Percentiles rank a stretch among this genome's conserved stretches.
Conservation (phyloP, 1,140 invertebrate species). For the Diploscapter pachys region DNA sequence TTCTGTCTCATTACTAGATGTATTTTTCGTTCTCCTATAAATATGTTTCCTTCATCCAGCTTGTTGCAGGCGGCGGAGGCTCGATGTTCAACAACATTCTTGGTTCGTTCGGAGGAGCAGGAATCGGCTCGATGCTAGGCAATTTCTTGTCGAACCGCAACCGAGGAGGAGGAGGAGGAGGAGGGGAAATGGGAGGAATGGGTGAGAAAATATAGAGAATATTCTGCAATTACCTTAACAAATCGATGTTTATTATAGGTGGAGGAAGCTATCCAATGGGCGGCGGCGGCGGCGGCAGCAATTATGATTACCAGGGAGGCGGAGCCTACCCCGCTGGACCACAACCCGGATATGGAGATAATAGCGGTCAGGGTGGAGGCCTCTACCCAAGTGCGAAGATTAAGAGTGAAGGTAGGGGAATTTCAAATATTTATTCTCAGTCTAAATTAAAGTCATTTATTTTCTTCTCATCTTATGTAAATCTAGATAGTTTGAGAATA, state of each 20-base stretch:
- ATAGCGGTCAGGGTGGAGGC: conserved; percentile 31
- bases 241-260: neutral
- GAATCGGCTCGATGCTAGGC: conserved; percentile 32
- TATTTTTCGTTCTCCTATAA: too few species aligned
- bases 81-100: conserved; percentile 31
- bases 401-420: conserved; percentile 30
- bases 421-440: too few species aligned
- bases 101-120: conserved; percentile 30
- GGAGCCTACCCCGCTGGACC: conserved; percentile 10
- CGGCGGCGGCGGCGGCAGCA: neutral
- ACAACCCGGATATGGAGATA: conserved; percentile 24
- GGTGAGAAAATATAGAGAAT: neutral
- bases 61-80: conserved; percentile 14
- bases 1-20: too few species aligned
- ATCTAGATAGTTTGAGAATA: too few species aligned
- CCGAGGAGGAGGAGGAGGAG: conserved; percentile 34
- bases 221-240: neutral
- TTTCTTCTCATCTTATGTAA: too few species aligned
- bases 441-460: too few species aligned
- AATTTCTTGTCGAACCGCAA: conserved; percentile 24
- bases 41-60: too few species aligned
- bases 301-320: neutral
- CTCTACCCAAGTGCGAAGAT: conserved; percentile 32
- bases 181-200: conserved; percentile 8
- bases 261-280: conserved; percentile 1